These are phyloP conservation scores for Spinus olivaceus DNA, from an alignment of 2,797 vertebrate species.

Conservation along the genomic window DNA sequence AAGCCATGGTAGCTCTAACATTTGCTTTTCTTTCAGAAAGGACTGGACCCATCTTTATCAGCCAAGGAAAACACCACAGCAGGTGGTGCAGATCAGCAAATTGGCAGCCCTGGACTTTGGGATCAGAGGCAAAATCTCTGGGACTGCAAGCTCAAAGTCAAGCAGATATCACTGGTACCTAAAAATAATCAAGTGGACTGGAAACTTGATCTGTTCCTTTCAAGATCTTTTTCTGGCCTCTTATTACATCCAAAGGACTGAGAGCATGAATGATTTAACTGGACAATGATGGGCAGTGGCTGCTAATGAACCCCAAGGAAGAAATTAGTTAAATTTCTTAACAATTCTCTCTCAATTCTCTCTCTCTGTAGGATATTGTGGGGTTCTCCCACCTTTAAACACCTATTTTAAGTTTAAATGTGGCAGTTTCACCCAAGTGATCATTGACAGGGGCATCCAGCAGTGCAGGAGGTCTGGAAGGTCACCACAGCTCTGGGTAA, in stretches of 20 bases:
- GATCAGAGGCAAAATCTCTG: neutral
- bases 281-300: neutral
- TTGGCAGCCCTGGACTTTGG: neutral
- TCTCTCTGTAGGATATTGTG: neutral
- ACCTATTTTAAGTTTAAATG: neutral
- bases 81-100: neutral
- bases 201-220: neutral
- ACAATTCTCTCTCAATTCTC: neutral
- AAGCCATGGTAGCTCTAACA: neutral
- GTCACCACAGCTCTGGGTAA: neutral
- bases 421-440: neutral
- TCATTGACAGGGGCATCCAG: neutral
- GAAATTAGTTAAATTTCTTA: neutral
- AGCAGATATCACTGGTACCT: neutral
- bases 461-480: neutral
- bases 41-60: neutral
- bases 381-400: neutral
- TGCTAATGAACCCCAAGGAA: neutral
- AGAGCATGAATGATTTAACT: conserved; percentile 40
- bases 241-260: neutral
- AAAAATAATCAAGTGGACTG: neutral
- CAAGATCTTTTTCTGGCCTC: conserved; percentile 20
- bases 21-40: neutral
- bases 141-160: neutral
- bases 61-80: neutral